Evolutionary conservation across 2,113 vertebrate species (phyloP), one percentile per base, ranked within the genome.

Genomic region (Hypomesus transpacificus): DNA sequence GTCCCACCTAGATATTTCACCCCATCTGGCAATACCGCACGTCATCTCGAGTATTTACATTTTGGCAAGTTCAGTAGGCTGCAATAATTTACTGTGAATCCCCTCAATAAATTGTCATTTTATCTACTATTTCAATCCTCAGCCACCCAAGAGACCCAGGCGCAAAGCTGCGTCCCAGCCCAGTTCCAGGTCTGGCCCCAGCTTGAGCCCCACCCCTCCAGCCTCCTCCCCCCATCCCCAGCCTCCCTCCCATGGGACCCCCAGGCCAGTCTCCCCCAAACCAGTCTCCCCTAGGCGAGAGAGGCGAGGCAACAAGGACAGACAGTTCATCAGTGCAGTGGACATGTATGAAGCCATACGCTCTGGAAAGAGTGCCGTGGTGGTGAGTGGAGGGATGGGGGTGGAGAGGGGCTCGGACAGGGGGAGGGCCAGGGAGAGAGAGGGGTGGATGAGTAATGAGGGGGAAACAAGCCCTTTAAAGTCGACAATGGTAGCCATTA

Each of bases 291-390:
- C 69, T 39, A 66, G 22, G 73, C 57, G 70, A 65, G 61, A 46
- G 18, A 65, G 18, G 4, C 68, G 50, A 20, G 17, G 7, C 28
- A 78, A 61, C 0, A 1, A 58, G 21, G 62, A 21, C 3, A 76
- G 13, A 62, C 64, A 22, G 5, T 74, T 69, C 16, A 69, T 78
- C 28, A 79, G 68, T 71, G 76, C 79, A 54, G 82, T 65, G 74
- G 71, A 93, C 65, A 90, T 97, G 73, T 95, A 92, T 26, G 90
- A 93, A 68, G 94, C 94, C 16, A 82, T 97, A 74, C 70, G 65
- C 74, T 86, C 82, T 17, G 94, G 90, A 77, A 93, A 88, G 80
- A 88, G 83, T 24, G 93, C 94, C 17, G 83, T 93, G 67, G 90
- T 92, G 92, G 95, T 96, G 83, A 93, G 91, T 18, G n/a, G 18